Conservation (phyloP, 2,797 vertebrate species). For the Xiphophorus birchmanni region DNA sequence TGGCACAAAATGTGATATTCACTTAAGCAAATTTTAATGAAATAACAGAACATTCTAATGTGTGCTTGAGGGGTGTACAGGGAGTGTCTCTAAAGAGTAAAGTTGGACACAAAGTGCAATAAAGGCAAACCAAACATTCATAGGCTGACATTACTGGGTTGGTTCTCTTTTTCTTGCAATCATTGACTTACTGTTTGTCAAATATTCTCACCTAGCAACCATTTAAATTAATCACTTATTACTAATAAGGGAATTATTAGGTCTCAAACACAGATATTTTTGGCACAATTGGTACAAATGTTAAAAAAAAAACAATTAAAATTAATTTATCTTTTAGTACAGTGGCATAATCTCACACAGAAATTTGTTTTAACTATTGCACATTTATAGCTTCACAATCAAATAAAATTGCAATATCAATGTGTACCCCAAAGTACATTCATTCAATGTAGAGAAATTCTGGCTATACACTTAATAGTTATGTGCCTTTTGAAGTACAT, state of each 20-base stretch:
- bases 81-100: neutral
- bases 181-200: constrained; percentile 48
- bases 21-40: neutral
- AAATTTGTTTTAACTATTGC: neutral
- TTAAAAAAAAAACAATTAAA: neutral
- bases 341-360: neutral
- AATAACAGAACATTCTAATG: neutral
- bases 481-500: no score
- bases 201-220: constrained; percentile 20
- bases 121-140: constrained; percentile 56
- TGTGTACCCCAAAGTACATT: neutral
- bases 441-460: no score
- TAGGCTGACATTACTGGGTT: constrained; percentile 36
- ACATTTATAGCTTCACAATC: neutral
- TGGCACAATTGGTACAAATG: neutral
- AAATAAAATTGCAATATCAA: neutral
- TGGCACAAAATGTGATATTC: neutral
- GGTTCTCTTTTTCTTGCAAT: constrained; percentile 30
- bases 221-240: constrained; percentile 24
- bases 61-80: neutral
- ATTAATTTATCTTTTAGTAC: neutral
- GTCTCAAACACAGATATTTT: neutral
- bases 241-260: neutral
- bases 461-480: no score
- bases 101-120: constrained; percentile 44